phyloP scores from a whole-genome alignment of 2,888 invertebrate genomes.

The Lissonota sp. region DNA sequence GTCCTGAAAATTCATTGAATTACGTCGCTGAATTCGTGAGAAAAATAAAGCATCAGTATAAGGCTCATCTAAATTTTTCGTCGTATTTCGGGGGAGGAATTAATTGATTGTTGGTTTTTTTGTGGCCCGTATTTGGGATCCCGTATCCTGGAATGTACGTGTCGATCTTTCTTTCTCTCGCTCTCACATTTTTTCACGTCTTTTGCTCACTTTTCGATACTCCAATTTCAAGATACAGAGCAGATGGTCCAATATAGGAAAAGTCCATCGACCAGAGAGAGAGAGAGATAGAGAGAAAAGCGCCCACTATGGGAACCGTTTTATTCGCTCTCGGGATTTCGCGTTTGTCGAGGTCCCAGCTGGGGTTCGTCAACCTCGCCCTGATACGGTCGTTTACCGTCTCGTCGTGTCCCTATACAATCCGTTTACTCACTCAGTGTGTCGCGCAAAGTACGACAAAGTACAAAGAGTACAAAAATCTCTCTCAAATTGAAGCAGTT shows the following conservation, averaged over 20 bases:
- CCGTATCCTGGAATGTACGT: not conserved
- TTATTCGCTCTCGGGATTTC: not conserved
- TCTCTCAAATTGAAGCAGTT: not conserved
- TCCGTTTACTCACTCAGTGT: constrained; percentile 6
- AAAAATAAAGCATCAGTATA: no score
- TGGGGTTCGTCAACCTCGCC: constrained; percentile 26
- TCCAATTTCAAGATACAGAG: constrained; percentile 9
- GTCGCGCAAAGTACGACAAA: not conserved
- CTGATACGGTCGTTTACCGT: constrained; percentile 12
- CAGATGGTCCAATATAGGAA: constrained; percentile 12
- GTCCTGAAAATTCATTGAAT: no score
- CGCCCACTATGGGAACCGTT: not conserved
- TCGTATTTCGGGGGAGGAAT: no score
- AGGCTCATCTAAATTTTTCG: no score
- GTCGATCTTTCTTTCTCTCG: constrained; percentile 29
- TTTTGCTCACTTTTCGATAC: constrained; percentile 9
- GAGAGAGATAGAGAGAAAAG: not conserved
- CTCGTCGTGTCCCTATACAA: not conserved
- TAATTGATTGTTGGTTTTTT: no score
- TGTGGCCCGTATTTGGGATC: no score
- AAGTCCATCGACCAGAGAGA: constrained; percentile 13
- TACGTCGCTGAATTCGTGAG: no score
- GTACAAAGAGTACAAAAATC: not conserved
- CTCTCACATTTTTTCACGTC: not conserved
- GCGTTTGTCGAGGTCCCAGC: constrained; percentile 4